phyloP scores from a whole-genome alignment of 2,113 vertebrate genomes.

The Myanophis thanlyinensis region DNA sequence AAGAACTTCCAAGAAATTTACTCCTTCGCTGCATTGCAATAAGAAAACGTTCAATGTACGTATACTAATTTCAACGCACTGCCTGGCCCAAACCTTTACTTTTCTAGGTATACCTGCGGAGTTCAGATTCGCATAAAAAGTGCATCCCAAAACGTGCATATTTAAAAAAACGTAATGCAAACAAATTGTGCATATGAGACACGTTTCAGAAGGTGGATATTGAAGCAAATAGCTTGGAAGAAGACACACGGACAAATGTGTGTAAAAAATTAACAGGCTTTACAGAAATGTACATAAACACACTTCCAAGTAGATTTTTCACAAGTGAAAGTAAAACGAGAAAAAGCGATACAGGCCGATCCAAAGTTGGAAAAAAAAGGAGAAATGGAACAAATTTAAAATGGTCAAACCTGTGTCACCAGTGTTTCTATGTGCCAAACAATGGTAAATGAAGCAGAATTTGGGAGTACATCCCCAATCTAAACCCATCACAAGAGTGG shows the following conservation, averaged over 20 bases:
- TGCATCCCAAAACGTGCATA: background rate
- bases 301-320: background rate
- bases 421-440: background rate
- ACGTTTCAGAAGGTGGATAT: background rate
- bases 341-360: background rate
- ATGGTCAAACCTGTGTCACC: background rate
- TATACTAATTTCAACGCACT: background rate
- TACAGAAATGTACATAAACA: background rate
- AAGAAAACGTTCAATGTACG: background rate
- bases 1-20: background rate
- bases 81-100: background rate
- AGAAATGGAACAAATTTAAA: background rate
- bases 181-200: background rate
- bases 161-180: background rate
- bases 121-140: background rate
- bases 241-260: background rate
- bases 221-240: background rate
- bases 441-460: background rate
- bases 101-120: background rate
- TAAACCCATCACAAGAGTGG: background rate
- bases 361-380: background rate
- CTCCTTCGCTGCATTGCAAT: background rate
- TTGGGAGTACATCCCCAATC: background rate
- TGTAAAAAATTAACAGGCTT: background rate
- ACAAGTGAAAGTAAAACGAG: background rate